Conservation (phyloP, 2,888 invertebrate species). For the Elysia crispata region DNA sequence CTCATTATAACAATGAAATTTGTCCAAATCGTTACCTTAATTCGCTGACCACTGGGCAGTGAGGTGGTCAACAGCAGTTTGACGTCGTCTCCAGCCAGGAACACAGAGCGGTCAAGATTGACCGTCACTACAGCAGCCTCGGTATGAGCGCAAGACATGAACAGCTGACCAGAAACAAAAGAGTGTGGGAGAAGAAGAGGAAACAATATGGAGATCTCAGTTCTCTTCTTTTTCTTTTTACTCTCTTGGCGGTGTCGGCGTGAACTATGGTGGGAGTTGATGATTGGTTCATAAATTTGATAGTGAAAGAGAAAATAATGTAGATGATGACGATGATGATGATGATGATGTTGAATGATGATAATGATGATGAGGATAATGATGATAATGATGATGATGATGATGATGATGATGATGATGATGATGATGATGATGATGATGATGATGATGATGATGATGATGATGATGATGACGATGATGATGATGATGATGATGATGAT, state of each 20-base stretch:
- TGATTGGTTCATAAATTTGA: too few relatives aligned
- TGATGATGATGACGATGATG: not conserved
- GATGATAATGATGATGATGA: too few relatives aligned
- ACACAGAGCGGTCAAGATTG: slow-evolving; percentile 64
- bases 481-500: not conserved
- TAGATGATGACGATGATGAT: not conserved
- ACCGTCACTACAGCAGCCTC: slow-evolving; percentile 58
- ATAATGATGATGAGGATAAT: too few relatives aligned
- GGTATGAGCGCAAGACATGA: slow-evolving; percentile 58
- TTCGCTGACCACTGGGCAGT: slow-evolving; percentile 55
- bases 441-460: slow-evolving; percentile 24
- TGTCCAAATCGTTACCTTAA: slow-evolving; percentile 53
- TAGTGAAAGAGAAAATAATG: not conserved
- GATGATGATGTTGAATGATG: too few relatives aligned
- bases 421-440: slow-evolving; percentile 9
- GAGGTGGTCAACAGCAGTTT: slow-evolving; percentile 59
- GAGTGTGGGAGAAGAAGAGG: too few relatives aligned
- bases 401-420: slow-evolving; percentile 10
- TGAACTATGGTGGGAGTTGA: too few relatives aligned
- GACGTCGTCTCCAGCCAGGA: slow-evolving; percentile 70
- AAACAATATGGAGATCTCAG: too few relatives aligned
- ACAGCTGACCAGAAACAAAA: not conserved
- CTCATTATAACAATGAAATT: too few relatives aligned
- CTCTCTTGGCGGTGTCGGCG: too few relatives aligned
- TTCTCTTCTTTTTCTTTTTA: too few relatives aligned